These are phyloP conservation scores for Phasia obesa DNA, from an alignment of 2,888 invertebrate genomes.

Conservation along the genomic window DNA sequence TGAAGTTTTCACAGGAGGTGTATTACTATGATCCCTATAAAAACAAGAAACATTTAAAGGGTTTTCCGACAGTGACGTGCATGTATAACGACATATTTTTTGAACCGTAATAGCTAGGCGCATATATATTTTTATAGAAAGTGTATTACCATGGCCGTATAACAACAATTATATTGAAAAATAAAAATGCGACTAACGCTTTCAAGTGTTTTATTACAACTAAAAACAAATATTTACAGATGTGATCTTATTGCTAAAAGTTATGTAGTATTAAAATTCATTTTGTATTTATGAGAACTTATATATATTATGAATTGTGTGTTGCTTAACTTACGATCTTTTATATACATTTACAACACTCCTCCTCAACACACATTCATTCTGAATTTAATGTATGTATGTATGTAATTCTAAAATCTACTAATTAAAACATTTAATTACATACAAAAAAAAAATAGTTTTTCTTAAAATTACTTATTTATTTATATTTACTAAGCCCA, in stretches of 20 bases:
- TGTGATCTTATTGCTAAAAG: no score
- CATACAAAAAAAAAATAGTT: not conserved
- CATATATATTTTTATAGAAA: no score
- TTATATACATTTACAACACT: not conserved
- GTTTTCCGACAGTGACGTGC: no score
- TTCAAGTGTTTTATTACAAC: not conserved
- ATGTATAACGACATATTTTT: no score
- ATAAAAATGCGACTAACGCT: not conserved
- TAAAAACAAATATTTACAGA: not conserved
- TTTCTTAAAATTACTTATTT: not conserved
- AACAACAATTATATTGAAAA: slow-evolving; percentile 27
- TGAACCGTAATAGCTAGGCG: no score
- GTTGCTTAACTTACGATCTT: not conserved
- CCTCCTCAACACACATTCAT: not conserved
- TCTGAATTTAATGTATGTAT: not conserved
- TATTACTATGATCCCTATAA: no score
- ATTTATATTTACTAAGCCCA: slow-evolving; percentile 22
- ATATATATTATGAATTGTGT: not conserved
- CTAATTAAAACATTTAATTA: not conserved
- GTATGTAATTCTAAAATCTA: not conserved
- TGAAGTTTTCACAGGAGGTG: no score
- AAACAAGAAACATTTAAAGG: no score
- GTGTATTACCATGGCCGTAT: no score
- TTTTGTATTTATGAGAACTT: not conserved
- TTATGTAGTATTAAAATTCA: no score